These are phyloP conservation scores for Catalaphyllia jardinei DNA, from an alignment of 64 coral and sea anemone genomes.

Conservation along the genomic window DNA sequence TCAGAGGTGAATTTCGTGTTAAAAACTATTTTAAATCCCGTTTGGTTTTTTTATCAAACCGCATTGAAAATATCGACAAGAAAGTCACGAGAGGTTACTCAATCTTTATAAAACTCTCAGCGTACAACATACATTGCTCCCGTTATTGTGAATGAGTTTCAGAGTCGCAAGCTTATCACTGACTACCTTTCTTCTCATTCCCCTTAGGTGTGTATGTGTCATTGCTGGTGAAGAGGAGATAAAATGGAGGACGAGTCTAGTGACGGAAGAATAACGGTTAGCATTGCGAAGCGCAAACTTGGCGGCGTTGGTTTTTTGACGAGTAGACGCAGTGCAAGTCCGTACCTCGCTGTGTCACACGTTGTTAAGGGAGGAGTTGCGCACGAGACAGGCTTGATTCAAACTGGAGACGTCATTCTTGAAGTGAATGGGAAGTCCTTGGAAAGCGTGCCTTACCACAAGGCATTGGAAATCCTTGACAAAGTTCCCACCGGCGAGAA, in stretches of 20 bases:
- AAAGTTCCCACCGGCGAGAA: constrained; percentile 37
- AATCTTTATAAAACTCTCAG: too few relatives aligned
- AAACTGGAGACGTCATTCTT: constrained; percentile 73
- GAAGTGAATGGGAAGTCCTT: constrained; percentile 75
- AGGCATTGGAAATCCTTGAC: constrained; percentile 68
- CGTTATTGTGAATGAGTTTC: not conserved
- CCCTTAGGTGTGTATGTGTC: not conserved
- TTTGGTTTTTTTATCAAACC: too few relatives aligned
- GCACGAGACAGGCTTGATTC: constrained; percentile 66
- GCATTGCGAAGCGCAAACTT: constrained; percentile 68
- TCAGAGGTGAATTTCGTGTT: too few relatives aligned
- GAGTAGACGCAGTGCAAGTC: constrained; percentile 37
- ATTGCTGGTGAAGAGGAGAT: not conserved
- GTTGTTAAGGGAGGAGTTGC: constrained; percentile 80
- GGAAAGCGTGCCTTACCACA: constrained; percentile 31
- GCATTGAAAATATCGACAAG: too few relatives aligned
- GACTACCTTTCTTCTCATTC: not conserved
- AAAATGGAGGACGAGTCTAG: constrained; percentile 10
- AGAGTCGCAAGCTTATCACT: not conserved
- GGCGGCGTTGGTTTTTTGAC: constrained; percentile 85
- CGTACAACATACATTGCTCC: too few relatives aligned
- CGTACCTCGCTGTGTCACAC: constrained; percentile 58
- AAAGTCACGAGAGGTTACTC: too few relatives aligned
- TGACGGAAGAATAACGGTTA: constrained; percentile 46
- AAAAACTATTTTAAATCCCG: too few relatives aligned